These are phyloP conservation scores for Tarsius wallacei DNA, from an alignment of 2,797 vertebrate genomes.

Conservation along the genomic window DNA sequence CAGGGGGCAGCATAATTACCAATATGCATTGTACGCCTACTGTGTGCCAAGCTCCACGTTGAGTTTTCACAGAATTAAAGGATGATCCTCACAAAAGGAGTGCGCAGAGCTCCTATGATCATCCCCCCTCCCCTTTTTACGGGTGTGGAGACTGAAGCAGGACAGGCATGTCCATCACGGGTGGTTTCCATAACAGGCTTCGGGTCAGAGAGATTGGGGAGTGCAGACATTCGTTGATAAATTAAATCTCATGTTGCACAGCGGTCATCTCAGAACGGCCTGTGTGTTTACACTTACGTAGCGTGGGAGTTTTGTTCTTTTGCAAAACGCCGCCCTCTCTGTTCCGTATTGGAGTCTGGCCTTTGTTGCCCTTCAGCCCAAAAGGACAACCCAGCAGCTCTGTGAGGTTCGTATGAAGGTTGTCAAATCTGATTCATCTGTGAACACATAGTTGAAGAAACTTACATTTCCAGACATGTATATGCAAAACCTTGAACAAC, in stretches of 20 bases:
- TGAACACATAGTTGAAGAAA: not conserved
- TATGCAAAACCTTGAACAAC: not conserved
- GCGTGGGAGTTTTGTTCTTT: not conserved
- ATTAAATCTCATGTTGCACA: not conserved
- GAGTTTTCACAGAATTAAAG: conserved; percentile 26
- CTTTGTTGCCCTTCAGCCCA: not conserved
- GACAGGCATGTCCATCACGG: not conserved
- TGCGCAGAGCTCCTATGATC: not conserved
- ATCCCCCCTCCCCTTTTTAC: not conserved
- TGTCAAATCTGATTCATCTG: not conserved
- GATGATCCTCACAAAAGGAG: not conserved
- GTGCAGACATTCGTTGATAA: not conserved
- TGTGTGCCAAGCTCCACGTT: conserved; percentile 23
- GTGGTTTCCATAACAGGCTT: not conserved
- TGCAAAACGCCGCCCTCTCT: not conserved
- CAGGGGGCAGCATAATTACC: not conserved
- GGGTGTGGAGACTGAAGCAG: conserved; percentile 6
- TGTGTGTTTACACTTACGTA: not conserved
- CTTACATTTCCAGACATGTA: not conserved
- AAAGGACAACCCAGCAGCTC: not conserved
- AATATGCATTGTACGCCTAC: not conserved
- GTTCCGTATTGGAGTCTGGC: not conserved
- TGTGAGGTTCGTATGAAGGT: not conserved
- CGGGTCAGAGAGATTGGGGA: not conserved
- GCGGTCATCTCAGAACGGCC: not conserved